Percentiles rank a stretch among this genome's conserved stretches.
phyloP scores from a whole-genome alignment of 2,797 vertebrate genomes.

The Ctenochaetus hawaiiensis region DNA sequence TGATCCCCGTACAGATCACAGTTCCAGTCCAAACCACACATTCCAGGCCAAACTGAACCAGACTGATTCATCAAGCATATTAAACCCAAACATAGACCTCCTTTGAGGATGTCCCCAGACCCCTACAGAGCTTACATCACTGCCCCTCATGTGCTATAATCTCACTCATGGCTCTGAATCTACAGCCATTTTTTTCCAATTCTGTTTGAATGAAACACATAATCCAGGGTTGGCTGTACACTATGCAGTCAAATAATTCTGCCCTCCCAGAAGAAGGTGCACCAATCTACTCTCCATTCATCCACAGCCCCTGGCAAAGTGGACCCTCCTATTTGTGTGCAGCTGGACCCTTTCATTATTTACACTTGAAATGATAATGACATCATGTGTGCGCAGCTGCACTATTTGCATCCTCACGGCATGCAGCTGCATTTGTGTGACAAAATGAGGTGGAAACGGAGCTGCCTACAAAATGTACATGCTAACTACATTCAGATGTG shows the following conservation, averaged over 20 bases:
- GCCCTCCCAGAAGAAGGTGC: slow-evolving; percentile 38
- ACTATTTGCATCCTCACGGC: slow-evolving; percentile 76
- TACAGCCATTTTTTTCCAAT: slow-evolving; percentile 25
- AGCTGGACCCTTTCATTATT: slow-evolving; percentile 84
- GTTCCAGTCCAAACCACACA: slow-evolving; percentile 3
- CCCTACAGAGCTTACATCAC: slow-evolving; percentile 26
- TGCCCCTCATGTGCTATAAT: slow-evolving; percentile 40
- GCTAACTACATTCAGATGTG: slow-evolving; percentile 45
- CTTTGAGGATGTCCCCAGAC: slow-evolving; percentile 15
- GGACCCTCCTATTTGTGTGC: slow-evolving; percentile 70
- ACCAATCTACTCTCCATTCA: slow-evolving; percentile 58
- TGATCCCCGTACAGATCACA: background rate
- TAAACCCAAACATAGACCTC: slow-evolving; percentile 10
- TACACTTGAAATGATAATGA: slow-evolving; percentile 85
- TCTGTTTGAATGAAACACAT: slow-evolving; percentile 38
- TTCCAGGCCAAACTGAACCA: slow-evolving; percentile 10
- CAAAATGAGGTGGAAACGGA: slow-evolving; percentile 56
- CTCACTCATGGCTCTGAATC: slow-evolving; percentile 17
- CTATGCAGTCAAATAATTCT: slow-evolving; percentile 31
- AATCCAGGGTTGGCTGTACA: slow-evolving; percentile 38
- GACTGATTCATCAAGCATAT: background rate
- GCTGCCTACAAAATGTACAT: slow-evolving; percentile 52
- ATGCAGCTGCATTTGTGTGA: slow-evolving; percentile 64
- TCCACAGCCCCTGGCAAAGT: slow-evolving; percentile 50
- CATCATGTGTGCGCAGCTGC: slow-evolving; percentile 82